A percentile compares a stretch with the other conserved stretches of the same genome.
Conservation (phyloP, 1,140 invertebrate genomes). For the Drosophila yakuba region DNA sequence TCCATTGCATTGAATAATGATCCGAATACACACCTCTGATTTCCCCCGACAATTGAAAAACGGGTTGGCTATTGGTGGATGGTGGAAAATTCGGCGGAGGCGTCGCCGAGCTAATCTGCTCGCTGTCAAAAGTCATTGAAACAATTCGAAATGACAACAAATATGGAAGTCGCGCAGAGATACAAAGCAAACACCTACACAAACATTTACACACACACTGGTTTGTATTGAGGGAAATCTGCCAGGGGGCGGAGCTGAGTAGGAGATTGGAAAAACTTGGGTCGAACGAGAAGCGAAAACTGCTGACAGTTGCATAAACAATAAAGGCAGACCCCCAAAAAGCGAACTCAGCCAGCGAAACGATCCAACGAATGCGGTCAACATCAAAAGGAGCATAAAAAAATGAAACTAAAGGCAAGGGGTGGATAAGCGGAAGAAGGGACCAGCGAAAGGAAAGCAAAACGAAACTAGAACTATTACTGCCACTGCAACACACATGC, state of each 20-base stretch:
- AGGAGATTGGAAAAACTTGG: constrained; percentile 41
- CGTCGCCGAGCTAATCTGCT: constrained; percentile 76
- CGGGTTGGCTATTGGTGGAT: neutral
- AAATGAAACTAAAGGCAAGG: neutral
- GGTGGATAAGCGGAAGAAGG: constrained; percentile 21
- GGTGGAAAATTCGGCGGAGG: constrained; percentile 33
- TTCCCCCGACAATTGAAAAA: constrained; percentile 49
- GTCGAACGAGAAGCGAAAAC: constrained; percentile 56
- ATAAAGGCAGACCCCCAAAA: constrained; percentile 61
- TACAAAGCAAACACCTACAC: constrained; percentile 54
- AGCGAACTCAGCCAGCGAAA: constrained; percentile 43
- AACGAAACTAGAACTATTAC: constrained; percentile 54
- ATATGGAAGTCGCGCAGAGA: constrained; percentile 67
- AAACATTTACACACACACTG: neutral
- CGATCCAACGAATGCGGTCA: constrained; percentile 67
- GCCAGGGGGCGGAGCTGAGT: neutral
- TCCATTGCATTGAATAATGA: constrained; percentile 12
- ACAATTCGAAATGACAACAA: constrained; percentile 81
- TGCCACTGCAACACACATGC: constrained; percentile 29
- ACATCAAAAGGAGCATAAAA: constrained; percentile 66
- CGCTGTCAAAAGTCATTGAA: constrained; percentile 78
- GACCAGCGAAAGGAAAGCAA: constrained; percentile 37
- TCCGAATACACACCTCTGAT: constrained; percentile 44
- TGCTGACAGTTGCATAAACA: constrained; percentile 82
- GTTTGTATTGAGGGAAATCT: constrained; percentile 2